Evolutionary conservation across 2,888 invertebrate genomes (phyloP).

Genomic region (Melanargia galathea): DNA sequence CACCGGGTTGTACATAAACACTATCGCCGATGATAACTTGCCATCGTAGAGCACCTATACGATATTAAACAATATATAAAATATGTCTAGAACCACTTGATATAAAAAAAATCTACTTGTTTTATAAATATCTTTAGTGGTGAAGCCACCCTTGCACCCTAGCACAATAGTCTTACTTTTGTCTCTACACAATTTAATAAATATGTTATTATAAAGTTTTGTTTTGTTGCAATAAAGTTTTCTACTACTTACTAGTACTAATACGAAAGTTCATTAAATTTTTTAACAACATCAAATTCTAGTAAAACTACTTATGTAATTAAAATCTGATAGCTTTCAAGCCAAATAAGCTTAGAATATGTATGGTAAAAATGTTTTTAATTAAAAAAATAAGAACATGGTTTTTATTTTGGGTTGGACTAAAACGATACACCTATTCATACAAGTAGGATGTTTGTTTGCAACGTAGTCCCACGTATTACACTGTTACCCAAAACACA

Average conservation of each 20-base stretch:
- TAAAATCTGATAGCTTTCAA: conserved; percentile 7
- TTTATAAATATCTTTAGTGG: background rate
- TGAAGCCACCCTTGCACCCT: no score
- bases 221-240: no score
- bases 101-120: background rate
- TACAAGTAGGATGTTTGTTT: background rate
- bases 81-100: background rate
- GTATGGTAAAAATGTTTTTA: background rate
- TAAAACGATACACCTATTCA: background rate
- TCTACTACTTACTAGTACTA: no score
- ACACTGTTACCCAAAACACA: background rate
- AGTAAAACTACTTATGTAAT: background rate
- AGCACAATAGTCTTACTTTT: no score
- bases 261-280: background rate
- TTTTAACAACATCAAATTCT: background rate
- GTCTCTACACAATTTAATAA: no score
- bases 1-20: conserved; percentile 99
- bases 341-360: background rate
- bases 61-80: conserved; percentile 10
- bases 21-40: conserved; percentile 96
- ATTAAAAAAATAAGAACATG: background rate
- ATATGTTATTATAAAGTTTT: no score
- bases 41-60: conserved; percentile 98
- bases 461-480: no score
- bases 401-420: background rate